Evolutionary conservation across 2,888 invertebrate species (phyloP), one percentile per base, ranked within the genome.

Genomic region (Lepidonotus clava): DNA sequence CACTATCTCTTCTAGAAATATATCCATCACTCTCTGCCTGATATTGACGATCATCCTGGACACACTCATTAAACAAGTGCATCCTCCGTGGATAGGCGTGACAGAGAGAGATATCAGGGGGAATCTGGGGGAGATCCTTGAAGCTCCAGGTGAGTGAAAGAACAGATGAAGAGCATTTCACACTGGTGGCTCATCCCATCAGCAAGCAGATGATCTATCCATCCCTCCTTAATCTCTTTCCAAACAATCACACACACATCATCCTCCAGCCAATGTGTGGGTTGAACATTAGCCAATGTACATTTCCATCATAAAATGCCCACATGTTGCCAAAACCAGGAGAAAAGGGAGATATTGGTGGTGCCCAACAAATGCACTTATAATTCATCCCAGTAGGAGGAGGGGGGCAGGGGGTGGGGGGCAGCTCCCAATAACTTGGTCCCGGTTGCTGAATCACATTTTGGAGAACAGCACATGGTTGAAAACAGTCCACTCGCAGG

Each of bases 381-480:
- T 34, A 71, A 14, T n/a, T n/a, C 71, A 71, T 38, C 71, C 36
- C 38, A 6, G 38, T 14, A 38, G 28, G 36, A 38, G 71, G 38
- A 36, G 71, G 28, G 36, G 71, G 71, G 38, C 38, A 71, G 36
- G 0, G n/a, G n/a, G 71, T 14, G 36, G 71, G 71, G 38, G 34
- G 38, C n/a, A 2, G 71, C 56, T 56, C 71, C 71, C 36, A 71
- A 36, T 36, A 71, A 38, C 36, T 71, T 71, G 71, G 71, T 71
- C 71, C 71, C 71, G 24, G 38, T 71, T 71, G 71, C 71, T 71
- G 71, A 71, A 71, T 71, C 71, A 71, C 71, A 61, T 61, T 61
- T n/a, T 61, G 61, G 61, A 18, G 61, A 61, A 61, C 61, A 61
- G 61, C 61, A 61, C 61, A 28, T 53, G n/a, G 11, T 61, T 61